These are phyloP conservation scores for Orycteropus afer DNA, from an alignment of 2,113 vertebrate species.

Conservation along the genomic window DNA sequence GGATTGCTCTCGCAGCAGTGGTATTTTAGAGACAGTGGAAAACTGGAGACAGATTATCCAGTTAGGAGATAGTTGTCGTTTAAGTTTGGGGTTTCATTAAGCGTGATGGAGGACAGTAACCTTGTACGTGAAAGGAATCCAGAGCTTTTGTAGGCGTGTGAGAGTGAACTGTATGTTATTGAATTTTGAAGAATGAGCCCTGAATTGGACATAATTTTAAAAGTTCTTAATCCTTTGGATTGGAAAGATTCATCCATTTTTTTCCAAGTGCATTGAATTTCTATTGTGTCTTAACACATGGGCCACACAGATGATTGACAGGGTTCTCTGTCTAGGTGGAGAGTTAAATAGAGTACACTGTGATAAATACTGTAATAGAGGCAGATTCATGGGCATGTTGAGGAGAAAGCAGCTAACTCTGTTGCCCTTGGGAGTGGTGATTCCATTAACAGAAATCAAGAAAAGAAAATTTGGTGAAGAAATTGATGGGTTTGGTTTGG, in stretches of 20 bases:
- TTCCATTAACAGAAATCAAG: background rate
- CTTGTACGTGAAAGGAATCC: background rate
- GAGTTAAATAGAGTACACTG: background rate
- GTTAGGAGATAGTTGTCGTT: background rate
- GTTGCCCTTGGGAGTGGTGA: background rate
- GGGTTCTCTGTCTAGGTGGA: background rate
- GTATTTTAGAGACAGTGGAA: background rate
- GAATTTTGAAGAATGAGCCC: slow-evolving; percentile 30
- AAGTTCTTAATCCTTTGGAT: background rate
- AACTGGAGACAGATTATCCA: background rate
- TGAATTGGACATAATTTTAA: slow-evolving; percentile 13
- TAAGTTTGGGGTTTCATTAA: slow-evolving; percentile 35
- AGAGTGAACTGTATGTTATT: background rate
- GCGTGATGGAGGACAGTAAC: background rate
- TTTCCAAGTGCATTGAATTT: slow-evolving; percentile 2
- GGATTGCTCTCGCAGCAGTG: background rate
- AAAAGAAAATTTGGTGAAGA: background rate
- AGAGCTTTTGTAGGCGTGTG: background rate
- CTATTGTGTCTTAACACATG: background rate
- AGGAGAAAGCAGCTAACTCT: slow-evolving; percentile 19
- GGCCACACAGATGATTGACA: background rate
- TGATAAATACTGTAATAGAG: background rate
- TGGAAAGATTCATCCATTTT: slow-evolving; percentile 39
- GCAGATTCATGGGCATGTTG: background rate
- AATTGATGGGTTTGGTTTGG: background rate